Evolutionary conservation across 2,797 vertebrate genomes (phyloP).

Genomic region (Enteromius argenteus): DNA sequence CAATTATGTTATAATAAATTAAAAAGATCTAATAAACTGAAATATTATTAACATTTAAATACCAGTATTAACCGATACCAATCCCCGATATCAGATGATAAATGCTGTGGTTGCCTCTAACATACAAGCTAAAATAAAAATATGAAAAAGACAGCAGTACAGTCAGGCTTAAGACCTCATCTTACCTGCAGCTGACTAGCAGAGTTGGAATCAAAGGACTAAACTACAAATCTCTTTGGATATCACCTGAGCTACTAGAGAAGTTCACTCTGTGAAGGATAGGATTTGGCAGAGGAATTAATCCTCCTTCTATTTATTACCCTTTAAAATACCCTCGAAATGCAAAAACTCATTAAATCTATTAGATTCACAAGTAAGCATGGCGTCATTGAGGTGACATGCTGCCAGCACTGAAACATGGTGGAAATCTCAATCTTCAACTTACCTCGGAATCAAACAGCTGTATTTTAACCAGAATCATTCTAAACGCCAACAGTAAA

Average conservation of each 20-base stretch:
- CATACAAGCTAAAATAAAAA: not conserved
- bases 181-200: not conserved
- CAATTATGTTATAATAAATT: not conserved
- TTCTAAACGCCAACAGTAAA: not conserved
- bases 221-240: constrained; percentile 24
- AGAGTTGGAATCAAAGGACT: not conserved
- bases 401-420: not conserved
- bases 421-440: not conserved
- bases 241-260: constrained; percentile 4
- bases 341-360: constrained; percentile 10
- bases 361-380: not conserved
- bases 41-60: not conserved
- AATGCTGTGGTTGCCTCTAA: not conserved
- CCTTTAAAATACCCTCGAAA: constrained; percentile 20
- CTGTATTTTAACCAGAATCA: constrained; percentile 3
- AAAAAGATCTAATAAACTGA: not conserved
- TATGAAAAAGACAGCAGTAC: not conserved
- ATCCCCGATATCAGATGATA: not conserved
- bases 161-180: not conserved
- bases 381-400: too few species aligned
- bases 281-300: not conserved
- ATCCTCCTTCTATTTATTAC: constrained; percentile 3
- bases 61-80: not conserved
- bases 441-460: not conserved
- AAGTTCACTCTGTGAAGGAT: constrained; percentile 3